Percentiles rank a stretch among this genome's conserved stretches.
phyloP scores from a whole-genome alignment of 64 coral and sea anemone genomes.

The Montipora capricornis region DNA sequence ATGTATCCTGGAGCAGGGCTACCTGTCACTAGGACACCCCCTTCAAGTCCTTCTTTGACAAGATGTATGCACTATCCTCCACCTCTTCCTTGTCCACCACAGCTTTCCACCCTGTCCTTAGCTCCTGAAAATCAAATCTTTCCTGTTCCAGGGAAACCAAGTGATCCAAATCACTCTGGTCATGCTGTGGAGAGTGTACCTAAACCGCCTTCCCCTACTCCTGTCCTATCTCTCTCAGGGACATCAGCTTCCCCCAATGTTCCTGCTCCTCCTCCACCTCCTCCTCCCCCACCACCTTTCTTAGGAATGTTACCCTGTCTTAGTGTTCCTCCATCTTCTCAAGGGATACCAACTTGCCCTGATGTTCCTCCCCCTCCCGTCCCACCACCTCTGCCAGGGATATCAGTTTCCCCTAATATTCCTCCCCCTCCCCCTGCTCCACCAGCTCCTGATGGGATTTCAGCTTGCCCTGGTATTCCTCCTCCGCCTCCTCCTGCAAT shows the following conservation, averaged over 20 bases:
- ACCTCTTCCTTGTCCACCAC: conserved; percentile 57
- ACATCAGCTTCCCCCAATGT: not conserved
- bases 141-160: not conserved
- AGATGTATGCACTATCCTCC: conserved; percentile 44
- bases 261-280: conserved; percentile 55
- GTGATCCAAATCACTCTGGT: not conserved
- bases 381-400: conserved; percentile 59
- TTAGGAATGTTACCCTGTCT: not conserved
- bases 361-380: conserved; percentile 20
- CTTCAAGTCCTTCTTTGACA: conserved; percentile 43
- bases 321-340: conserved; percentile 23
- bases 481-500: conserved; percentile 42
- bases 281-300: conserved; percentile 35
- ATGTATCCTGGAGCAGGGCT: conserved; percentile 36
- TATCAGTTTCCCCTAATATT: not conserved
- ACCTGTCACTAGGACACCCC: conserved; percentile 51
- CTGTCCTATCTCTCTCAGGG: not conserved
- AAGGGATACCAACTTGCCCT: not conserved
- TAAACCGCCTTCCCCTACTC: not conserved
- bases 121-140: conserved; percentile 18
- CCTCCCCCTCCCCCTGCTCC: not conserved
- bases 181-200: not conserved
- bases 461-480: conserved; percentile 2
- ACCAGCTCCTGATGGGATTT: conserved; percentile 6
- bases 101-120: not conserved